These are phyloP conservation scores for Diploscapter pachys DNA, from an alignment of 1,140 invertebrate genomes.

Conservation along the genomic window DNA sequence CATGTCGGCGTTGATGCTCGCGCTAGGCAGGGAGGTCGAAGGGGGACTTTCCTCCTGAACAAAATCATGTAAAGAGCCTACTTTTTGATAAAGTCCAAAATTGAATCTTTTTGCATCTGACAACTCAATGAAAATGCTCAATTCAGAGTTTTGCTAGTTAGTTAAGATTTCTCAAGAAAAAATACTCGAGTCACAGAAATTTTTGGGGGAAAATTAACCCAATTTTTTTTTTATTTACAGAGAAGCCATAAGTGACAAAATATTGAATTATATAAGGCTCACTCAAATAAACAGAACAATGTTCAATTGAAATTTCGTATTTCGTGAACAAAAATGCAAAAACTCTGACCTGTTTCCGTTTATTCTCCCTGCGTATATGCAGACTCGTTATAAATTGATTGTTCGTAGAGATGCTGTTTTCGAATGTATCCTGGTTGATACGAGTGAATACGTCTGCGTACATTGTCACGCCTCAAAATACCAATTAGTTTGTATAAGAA, in stretches of 20 bases:
- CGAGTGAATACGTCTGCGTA: slow-evolving; percentile 16
- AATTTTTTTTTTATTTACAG: no score
- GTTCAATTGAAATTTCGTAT: neutral
- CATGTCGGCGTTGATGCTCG: slow-evolving; percentile 8
- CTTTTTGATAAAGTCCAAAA: no score
- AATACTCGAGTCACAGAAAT: no score
- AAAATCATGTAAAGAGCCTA: no score
- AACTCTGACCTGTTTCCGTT: slow-evolving; percentile 5
- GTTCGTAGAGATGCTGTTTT: neutral
- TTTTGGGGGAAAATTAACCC: no score
- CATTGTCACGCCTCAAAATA: neutral
- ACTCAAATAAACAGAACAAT: no score
- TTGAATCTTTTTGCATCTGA: no score
- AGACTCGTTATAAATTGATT: slow-evolving; percentile 11
- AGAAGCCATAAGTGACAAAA: no score
- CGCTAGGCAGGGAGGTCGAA: neutral
- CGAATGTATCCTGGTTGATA: slow-evolving; percentile 4
- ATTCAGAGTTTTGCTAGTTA: no score
- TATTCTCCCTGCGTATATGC: slow-evolving; percentile 5
- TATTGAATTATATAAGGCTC: no score
- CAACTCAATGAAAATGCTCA: no score
- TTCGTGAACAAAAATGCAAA: neutral
- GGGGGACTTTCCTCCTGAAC: neutral
- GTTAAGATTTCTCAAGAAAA: slow-evolving; percentile 1
- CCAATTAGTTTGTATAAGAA: neutral